Base-by-base conservation (phyloP, 2,888 invertebrate genomes). In the Deilephila elpenor region DNA sequence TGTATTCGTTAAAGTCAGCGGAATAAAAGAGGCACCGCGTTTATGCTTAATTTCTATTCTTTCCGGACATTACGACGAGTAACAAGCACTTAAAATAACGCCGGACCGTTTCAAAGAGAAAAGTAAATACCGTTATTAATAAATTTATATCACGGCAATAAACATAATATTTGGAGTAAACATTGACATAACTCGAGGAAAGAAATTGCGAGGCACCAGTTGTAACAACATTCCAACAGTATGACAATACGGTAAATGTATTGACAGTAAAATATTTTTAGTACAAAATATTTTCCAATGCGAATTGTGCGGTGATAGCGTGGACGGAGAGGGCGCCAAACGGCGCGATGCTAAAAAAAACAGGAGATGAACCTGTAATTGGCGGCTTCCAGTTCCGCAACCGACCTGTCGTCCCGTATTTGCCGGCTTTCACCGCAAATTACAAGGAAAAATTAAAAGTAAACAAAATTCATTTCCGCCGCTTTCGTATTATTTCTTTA, bases 1-100 rank as follows among this genome's bases (percentile, higher is more conserved):
- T 85, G 88, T 87, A 86, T 89, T 88, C 85, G 83, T 86, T 86
- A 79, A 83, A 87, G 85, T 89, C 89, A 87, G 86, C 87, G 79
- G 77, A 84, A 87, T 88, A 86, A 85, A 88, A 85, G 67, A 82
- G 78, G 76, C 78, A 79, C 80, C 85, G 79, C 80, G 79, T 83
- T 87, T 84, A 82, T 80, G 84, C 81, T 80, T 84, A 84, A 85
- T 85, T 87, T 86, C 77, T 78, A 78, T 79, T 81, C 77, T 83
- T 82, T 75, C 75, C 76, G 77, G 78, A 75, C 78, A 79, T 64
- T 73, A 72, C 67, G 70, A 76, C 74, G 74, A 76, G 76, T 75
- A 76, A 79, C 79, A 77, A 78, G 64, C 70, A 72, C 76, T 76
- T 76, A 75, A 74, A 76, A 78, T 77, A 60, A 67, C 44, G 44